A percentile compares a stretch with the other conserved stretches of the same genome.
Conservation (phyloP, 2,113 vertebrate species). For the Hystrix cristata region DNA sequence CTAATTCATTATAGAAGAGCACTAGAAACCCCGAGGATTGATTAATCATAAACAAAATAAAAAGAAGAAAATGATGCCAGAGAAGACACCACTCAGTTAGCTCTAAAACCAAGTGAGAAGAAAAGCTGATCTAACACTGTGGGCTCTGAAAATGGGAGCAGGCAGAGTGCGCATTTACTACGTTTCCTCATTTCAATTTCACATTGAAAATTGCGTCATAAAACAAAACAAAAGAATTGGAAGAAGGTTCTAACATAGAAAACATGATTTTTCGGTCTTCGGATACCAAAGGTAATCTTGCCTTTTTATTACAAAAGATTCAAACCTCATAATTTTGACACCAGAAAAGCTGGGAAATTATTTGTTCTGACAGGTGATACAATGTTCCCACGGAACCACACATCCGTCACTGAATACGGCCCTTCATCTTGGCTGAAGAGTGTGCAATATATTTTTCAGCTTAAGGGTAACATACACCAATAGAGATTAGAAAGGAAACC, state of each 20-base stretch:
- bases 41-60: conserved; percentile 32
- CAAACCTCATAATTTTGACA: conserved; percentile 1
- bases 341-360: conserved; percentile 16
- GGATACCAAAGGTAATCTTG: not conserved
- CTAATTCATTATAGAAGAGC: conserved; percentile 62
- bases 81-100: conserved; percentile 61
- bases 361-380: not conserved
- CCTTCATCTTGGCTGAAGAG: not conserved
- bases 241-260: not conserved
- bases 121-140: conserved; percentile 45
- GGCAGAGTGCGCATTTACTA: not conserved
- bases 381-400: not conserved
- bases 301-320: conserved; percentile 24
- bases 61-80: conserved; percentile 52
- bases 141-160: conserved; percentile 32
- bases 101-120: conserved; percentile 40
- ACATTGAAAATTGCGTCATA: conserved; percentile 17
- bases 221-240: not conserved
- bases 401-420: not conserved
- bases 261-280: not conserved
- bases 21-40: conserved; percentile 12
- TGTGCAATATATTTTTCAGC: not conserved
- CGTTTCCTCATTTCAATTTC: conserved; percentile 43
- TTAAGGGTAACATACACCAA: accelerated
- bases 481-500: not conserved